A percentile compares a stretch with the other conserved stretches of the same genome.
phyloP scores from a whole-genome alignment of 2,797 vertebrate species.

The Oreochromis mossambicus region DNA sequence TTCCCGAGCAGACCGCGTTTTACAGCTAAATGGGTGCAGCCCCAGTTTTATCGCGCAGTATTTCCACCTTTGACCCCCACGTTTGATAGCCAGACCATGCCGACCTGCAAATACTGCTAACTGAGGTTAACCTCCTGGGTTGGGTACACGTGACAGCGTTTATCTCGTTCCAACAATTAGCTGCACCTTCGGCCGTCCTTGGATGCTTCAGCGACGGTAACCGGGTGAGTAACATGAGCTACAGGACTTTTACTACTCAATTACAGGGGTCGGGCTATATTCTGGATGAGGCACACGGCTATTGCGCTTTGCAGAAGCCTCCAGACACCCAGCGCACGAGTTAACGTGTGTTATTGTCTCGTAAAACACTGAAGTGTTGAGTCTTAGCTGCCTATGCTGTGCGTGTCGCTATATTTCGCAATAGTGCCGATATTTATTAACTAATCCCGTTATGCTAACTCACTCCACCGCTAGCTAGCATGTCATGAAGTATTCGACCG shows the following conservation, averaged over 20 bases:
- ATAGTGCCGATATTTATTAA: background rate
- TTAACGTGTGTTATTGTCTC: background rate
- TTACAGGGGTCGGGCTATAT: slow-evolving; percentile 35
- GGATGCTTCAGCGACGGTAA: slow-evolving; percentile 64
- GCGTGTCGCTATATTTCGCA: background rate
- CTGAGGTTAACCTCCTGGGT: slow-evolving; percentile 33
- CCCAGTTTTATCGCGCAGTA: background rate
- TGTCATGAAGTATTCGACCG: slow-evolving; percentile 19
- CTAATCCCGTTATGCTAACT: slow-evolving; percentile 46
- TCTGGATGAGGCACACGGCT: slow-evolving; percentile 1
- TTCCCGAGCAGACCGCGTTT: slow-evolving; percentile 6
- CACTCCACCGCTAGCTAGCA: slow-evolving; percentile 50
- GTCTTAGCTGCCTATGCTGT: fast-evolving
- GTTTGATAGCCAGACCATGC: slow-evolving; percentile 44
- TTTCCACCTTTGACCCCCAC: background rate
- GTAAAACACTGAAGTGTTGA: background rate
- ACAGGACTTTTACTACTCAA: background rate
- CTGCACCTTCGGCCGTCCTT: slow-evolving; percentile 33
- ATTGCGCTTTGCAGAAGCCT: slow-evolving; percentile 1
- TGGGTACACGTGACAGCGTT: slow-evolving; percentile 60
- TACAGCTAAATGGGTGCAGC: slow-evolving; percentile 50
- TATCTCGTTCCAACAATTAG: slow-evolving; percentile 24
- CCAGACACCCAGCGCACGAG: background rate
- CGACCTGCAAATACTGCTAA: slow-evolving; percentile 42
- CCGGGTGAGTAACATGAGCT: slow-evolving; percentile 56